A percentile compares a stretch with the other conserved stretches of the same genome.
These are phyloP conservation scores for Zosterops hypoxanthus DNA, from an alignment of 2,113 vertebrate species.

Conservation along the genomic window DNA sequence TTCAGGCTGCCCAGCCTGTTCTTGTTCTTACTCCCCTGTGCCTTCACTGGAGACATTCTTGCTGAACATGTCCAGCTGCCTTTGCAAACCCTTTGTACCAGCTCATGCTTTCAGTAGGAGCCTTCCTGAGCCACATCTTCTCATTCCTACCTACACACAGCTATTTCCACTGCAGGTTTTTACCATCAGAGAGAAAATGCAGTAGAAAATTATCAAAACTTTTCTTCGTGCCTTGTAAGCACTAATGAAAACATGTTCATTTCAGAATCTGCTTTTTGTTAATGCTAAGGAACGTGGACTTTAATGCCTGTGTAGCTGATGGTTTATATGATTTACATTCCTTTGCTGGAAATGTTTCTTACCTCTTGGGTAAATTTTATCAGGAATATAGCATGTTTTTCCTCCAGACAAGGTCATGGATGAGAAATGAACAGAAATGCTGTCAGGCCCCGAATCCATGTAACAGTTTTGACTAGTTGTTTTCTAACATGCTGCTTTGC, in stretches of 20 bases:
- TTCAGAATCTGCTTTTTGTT: not conserved
- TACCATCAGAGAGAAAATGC: not conserved
- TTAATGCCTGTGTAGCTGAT: not conserved
- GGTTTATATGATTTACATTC: not conserved
- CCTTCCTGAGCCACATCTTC: not conserved
- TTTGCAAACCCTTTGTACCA: not conserved
- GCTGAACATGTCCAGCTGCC: slow-evolving; percentile 12
- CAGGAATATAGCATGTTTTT: not conserved
- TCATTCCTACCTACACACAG: not conserved
- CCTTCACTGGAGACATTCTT: not conserved
- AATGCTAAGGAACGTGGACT: not conserved
- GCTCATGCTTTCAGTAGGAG: not conserved
- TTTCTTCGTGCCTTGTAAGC: not conserved
- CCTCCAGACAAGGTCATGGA: slow-evolving; percentile 35
- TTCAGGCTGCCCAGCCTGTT: not conserved
- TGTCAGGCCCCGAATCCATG: slow-evolving; percentile 29
- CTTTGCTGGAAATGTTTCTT: slow-evolving; percentile 27
- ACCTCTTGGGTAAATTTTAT: slow-evolving; percentile 25
- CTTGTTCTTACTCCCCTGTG: not conserved
- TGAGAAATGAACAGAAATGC: slow-evolving; percentile 45
- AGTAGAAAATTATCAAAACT: not conserved
- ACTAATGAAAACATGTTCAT: not conserved
- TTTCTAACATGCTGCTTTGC: slow-evolving; percentile 59
- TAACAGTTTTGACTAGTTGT: slow-evolving; percentile 66
- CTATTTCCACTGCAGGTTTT: not conserved